Evolutionary conservation across 2,113 vertebrate species (phyloP), one percentile per base, ranked within the genome.

Genomic region (Rhea pennata): DNA sequence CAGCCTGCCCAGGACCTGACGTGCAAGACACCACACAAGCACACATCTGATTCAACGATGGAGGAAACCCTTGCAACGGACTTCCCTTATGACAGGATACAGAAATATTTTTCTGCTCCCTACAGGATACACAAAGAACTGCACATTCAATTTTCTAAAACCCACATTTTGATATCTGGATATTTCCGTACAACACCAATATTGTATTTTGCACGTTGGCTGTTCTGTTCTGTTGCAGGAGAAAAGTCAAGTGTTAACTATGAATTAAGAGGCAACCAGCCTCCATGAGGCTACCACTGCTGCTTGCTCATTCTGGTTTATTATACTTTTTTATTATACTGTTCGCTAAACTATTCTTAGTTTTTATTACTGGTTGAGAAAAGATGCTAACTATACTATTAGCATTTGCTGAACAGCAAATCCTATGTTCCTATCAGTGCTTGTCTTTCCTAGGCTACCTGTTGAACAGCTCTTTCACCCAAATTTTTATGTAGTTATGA

Each of bases 91-190:
- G 29, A 23, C 23, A 42, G 24, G 17, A 50, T 62, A 83, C 9
- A 70, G 72, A 95, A 91, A 95, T 61, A 91, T 24, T 50, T 76
- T 89, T 80, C 90, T 95, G 94, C 82, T 88, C 85, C 69, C 93
- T 95, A 79, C 79, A 96, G 95, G 92, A 42, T 31, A 51, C 59
- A 67, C 33, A 15, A 79, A 85, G 87, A 95, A 95, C 66, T 92
- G 89, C 93, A 73, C 15, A 91, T 22, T 75, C 51, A 21, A 13
- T 69, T 79, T 88, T 26, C 67, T 1, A 33, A 48, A 70, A 33
- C 15, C 8, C 21, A 6, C 14, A 16, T 27, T 56, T 33, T 31
- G 36, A 19, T 15, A 54, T 14, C 39, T 15, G 51, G 36, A 2
- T 40, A 10, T 27, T 62, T 84, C 53, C 8, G 54, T 5, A 5